phyloP scores from a whole-genome alignment of 2,797 vertebrate species.

The Megalops cyprinoides region DNA sequence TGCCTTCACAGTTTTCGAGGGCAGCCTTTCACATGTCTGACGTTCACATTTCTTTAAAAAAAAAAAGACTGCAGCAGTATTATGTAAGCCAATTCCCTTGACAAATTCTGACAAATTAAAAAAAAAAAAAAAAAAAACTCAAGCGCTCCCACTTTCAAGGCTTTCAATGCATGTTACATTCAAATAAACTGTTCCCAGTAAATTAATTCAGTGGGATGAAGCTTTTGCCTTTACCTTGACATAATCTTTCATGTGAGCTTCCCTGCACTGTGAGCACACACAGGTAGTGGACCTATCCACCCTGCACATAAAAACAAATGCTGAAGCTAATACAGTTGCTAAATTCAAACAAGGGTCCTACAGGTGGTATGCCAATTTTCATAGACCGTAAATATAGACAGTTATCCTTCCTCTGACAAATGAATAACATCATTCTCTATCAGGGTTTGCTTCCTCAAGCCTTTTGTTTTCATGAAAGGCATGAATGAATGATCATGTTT shows the following conservation, averaged over 20 bases:
- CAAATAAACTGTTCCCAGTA: neutral
- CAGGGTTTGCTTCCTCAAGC: neutral
- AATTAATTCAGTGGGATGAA: neutral
- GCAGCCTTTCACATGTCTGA: neutral
- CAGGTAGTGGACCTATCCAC: neutral
- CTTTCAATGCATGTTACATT: neutral
- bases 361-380: neutral
- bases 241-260: neutral
- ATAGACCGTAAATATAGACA: neutral
- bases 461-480: neutral
- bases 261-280: neutral
- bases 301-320: neutral
- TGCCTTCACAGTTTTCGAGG: neutral
- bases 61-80: neutral
- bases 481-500: neutral
- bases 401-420: neutral
- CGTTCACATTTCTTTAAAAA: neutral
- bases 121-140: neutral
- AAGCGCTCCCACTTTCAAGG: neutral
- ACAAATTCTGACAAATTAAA: neutral
- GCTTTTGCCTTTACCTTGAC: neutral
- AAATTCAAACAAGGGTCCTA: constrained; percentile 11
- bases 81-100: neutral
- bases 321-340: neutral
- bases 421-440: neutral